These are phyloP conservation scores for Aplodontia rufa DNA, from an alignment of 2,113 vertebrate genomes.

Conservation along the genomic window DNA sequence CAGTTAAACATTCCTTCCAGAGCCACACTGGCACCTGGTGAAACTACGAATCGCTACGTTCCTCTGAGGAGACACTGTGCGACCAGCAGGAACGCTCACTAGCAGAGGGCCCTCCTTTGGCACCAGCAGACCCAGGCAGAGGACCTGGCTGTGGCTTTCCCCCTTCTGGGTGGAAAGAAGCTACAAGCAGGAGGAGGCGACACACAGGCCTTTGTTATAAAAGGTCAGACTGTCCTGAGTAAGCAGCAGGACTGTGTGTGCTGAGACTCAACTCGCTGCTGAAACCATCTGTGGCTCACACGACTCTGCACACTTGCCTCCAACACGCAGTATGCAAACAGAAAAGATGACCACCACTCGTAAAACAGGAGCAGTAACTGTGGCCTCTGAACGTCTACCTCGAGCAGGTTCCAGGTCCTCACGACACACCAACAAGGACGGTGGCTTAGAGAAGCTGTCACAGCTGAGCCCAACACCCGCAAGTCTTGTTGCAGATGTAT, in stretches of 20 bases:
- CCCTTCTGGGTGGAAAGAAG: background rate
- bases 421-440: background rate
- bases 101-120: too few relatives aligned
- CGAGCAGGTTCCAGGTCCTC: background rate
- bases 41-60: too few relatives aligned
- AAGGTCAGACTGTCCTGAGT: accelerated
- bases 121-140: background rate
- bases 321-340: background rate
- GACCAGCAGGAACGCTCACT: too few relatives aligned
- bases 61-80: too few relatives aligned
- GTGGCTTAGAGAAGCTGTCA: background rate
- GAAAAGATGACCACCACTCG: conserved; percentile 49
- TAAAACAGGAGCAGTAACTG: conserved; percentile 29
- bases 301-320: background rate
- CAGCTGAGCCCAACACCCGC: background rate
- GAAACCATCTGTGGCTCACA: background rate
- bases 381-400: background rate
- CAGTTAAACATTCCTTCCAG: too few relatives aligned
- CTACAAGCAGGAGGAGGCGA: background rate
- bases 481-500: background rate
- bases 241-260: background rate
- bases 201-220: background rate
- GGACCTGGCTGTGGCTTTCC: background rate
- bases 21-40: too few relatives aligned
- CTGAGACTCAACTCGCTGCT: conserved; percentile 23